Evolutionary conservation across 2,797 vertebrate species (phyloP).

Genomic region (Poeciliopsis infans): DNA sequence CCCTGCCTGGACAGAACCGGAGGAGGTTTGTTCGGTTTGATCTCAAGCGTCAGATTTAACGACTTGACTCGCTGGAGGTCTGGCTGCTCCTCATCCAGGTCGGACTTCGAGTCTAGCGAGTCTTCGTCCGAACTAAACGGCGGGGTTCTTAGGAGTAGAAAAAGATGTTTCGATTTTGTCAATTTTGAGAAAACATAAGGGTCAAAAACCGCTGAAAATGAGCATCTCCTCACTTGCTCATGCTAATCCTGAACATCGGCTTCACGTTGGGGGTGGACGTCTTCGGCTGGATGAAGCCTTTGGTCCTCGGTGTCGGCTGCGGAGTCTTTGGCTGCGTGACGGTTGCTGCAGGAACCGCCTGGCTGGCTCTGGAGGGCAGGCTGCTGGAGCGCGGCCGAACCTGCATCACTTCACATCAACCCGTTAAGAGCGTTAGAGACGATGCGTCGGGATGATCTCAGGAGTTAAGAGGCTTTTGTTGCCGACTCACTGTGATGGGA

Average conservation of each 20-base stretch:
- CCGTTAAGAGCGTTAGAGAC: not conserved
- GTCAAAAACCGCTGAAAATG: not conserved
- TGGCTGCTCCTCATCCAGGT: conserved; percentile 54
- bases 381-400: conserved; percentile 75
- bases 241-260: conserved; percentile 37
- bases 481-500: conserved; percentile 65
- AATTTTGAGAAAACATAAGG: not conserved
- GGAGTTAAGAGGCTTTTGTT: conserved; percentile 19
- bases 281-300: conserved; percentile 53
- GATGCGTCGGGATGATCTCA: conserved; percentile 16
- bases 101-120: conserved; percentile 64
- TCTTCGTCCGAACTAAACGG: conserved; percentile 80
- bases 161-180: not conserved
- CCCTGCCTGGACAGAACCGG: conserved; percentile 33
- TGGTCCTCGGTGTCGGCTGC: conserved; percentile 69
- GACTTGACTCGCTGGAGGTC: conserved; percentile 45
- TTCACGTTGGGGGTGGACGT: conserved; percentile 73
- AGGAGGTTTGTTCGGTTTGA: conserved; percentile 33
- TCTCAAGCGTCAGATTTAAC: conserved; percentile 14
- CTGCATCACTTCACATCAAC: conserved; percentile 59
- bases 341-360: conserved; percentile 50
- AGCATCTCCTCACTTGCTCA: conserved; percentile 37
- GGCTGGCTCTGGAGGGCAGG: conserved; percentile 72
- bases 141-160: conserved; percentile 59
- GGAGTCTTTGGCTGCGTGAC: conserved; percentile 69